Evolutionary conservation across 2,888 invertebrate genomes (phyloP).

Genomic region (Altica lythri): DNA sequence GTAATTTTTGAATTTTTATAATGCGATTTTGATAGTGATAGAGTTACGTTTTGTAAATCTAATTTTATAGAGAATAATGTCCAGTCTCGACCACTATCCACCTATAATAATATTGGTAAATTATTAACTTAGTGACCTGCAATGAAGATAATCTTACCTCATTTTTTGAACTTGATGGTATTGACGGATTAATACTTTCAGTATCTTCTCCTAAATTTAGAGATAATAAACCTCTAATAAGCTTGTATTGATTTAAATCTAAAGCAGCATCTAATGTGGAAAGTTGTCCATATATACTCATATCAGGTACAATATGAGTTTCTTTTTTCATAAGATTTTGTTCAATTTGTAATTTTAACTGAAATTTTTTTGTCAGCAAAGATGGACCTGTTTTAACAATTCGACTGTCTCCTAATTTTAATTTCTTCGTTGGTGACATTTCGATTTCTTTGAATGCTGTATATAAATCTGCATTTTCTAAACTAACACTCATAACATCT

Average conservation of each 20-base stretch:
- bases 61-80: constrained; percentile 78
- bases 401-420: constrained; percentile 59
- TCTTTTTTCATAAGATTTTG: constrained; percentile 72
- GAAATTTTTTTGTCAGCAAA: constrained; percentile 81
- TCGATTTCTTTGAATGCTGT: constrained; percentile 60
- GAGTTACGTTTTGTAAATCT: constrained; percentile 83
- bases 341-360: constrained; percentile 79
- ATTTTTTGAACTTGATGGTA: constrained; percentile 45
- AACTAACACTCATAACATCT: constrained; percentile 74
- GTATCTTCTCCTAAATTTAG: constrained; percentile 89
- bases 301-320: constrained; percentile 71
- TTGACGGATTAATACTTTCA: constrained; percentile 64
- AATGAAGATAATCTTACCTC: constrained; percentile 45
- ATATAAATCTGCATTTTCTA: constrained; percentile 79
- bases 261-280: constrained; percentile 83
- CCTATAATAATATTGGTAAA: constrained; percentile 41
- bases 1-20: constrained; percentile 69
- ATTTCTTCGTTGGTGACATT: constrained; percentile 37
- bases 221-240: constrained; percentile 83
- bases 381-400: constrained; percentile 66
- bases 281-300: constrained; percentile 82
- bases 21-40: constrained; percentile 69
- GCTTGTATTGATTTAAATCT: constrained; percentile 83
- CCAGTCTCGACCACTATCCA: constrained; percentile 65
- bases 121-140: too few species aligned